A percentile compares a stretch with the other conserved stretches of the same genome.
Evolutionary conservation across 2,888 invertebrate species (phyloP).

Genomic region (Cantharis flavilabris): DNA sequence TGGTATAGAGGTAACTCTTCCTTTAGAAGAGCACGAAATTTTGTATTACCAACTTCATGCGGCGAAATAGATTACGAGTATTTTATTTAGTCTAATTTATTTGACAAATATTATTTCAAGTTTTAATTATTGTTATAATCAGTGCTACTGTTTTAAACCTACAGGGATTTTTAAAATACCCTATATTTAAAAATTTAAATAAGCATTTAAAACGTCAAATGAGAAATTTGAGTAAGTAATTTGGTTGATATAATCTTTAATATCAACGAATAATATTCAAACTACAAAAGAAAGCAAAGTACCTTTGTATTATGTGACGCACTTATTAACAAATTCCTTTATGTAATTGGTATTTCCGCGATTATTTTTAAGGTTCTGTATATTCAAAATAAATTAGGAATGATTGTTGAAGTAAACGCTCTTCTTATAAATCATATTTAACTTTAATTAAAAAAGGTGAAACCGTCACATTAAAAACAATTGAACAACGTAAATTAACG

Average conservation of each 20-base stretch:
- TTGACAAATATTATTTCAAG: too few species aligned
- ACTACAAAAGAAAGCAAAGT: background rate
- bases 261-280: background rate
- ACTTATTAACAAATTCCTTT: background rate
- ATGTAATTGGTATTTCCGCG: background rate
- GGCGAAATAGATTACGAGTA: too few species aligned
- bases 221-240: background rate
- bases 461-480: background rate
- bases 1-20: too few species aligned
- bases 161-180: background rate
- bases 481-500: background rate
- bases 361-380: background rate
- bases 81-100: too few species aligned
- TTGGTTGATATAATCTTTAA: background rate
- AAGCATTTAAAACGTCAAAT: background rate
- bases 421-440: background rate
- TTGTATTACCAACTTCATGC: too few species aligned
- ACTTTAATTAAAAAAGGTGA: background rate
- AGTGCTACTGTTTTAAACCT: background rate
- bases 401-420: background rate
- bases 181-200: background rate
- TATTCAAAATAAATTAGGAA: background rate
- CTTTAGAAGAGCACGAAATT: too few species aligned
- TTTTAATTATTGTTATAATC: background rate
- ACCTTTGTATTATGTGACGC: background rate